Percentiles rank a stretch among this genome's conserved stretches.
Conservation (phyloP, 2,888 invertebrate species). For the Tiphia femorata region DNA sequence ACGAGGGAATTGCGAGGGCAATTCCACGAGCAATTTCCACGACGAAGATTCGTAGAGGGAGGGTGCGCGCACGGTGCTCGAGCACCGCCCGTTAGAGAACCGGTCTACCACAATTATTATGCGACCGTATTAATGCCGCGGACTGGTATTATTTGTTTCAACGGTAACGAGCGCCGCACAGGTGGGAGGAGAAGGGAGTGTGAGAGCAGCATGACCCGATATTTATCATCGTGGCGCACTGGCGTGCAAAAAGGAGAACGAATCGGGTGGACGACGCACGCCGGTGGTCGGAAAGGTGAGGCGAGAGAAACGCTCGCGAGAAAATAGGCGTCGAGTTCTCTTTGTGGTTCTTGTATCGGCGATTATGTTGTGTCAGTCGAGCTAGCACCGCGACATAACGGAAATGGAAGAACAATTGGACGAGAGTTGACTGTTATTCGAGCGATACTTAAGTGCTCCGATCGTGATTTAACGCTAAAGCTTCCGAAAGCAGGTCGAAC, state of each 20-base stretch:
- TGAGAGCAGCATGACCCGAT: constrained; percentile 41
- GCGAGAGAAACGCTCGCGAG: neutral
- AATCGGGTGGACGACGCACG: too few species aligned
- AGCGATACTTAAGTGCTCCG: too few species aligned
- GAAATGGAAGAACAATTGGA: too few species aligned
- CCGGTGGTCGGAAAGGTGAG: neutral
- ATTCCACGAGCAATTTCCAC: constrained; percentile 22
- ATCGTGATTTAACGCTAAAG: too few species aligned
- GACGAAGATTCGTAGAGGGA: neutral
- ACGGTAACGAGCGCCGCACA: constrained; percentile 19
- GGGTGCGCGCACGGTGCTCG: too few species aligned
- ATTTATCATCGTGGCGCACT: constrained; percentile 1
- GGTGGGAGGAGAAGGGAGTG: too few species aligned
- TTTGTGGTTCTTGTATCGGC: too few species aligned
- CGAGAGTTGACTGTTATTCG: too few species aligned
- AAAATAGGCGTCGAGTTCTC: neutral
- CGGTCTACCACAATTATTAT: constrained; percentile 35
- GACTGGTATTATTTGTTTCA: constrained; percentile 37
- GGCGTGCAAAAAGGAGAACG: too few species aligned
- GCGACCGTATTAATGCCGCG: constrained; percentile 36
- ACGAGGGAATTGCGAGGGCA: neutral
- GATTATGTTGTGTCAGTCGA: too few species aligned
- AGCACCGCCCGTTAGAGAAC: constrained; percentile 26
- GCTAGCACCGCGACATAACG: too few species aligned
- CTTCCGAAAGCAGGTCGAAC: too few species aligned